Percentiles rank a stretch among this genome's conserved stretches.
Evolutionary conservation across 2,888 invertebrate species (phyloP).

Genomic region (Heteropelma amictum): DNA sequence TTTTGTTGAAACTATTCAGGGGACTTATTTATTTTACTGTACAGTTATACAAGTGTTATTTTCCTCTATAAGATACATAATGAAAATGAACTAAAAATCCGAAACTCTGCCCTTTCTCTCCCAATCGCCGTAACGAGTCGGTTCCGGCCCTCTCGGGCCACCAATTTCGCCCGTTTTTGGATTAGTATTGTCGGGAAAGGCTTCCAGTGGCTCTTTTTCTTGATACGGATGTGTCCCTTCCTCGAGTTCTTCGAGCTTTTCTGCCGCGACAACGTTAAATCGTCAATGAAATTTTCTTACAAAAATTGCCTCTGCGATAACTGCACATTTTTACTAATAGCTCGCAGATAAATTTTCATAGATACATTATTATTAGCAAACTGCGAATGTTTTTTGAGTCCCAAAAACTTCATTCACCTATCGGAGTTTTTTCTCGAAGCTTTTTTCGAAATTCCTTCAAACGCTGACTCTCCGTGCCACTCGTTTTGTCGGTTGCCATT

Average conservation of each 20-base stretch:
- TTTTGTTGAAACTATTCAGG: no score
- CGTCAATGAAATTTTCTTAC: not conserved
- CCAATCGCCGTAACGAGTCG: slow-evolving; percentile 99
- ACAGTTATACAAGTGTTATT: no score
- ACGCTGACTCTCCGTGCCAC: slow-evolving; percentile 78
- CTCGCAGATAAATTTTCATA: no score
- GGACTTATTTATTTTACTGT: no score
- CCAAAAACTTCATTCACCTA: slow-evolving; percentile 78
- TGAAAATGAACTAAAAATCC: slow-evolving; percentile 87
- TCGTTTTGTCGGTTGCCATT: slow-evolving; percentile 60
- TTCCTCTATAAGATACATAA: not conserved
- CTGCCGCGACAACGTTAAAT: slow-evolving; percentile 74
- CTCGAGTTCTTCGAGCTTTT: slow-evolving; percentile 87
- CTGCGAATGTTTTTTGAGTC: no score
- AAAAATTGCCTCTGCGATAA: no score
- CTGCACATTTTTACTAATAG: no score
- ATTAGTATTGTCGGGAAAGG: slow-evolving; percentile 93
- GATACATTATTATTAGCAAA: no score
- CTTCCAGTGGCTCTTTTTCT: slow-evolving; percentile 89
- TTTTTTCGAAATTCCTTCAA: slow-evolving; percentile 87
- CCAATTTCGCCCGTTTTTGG: slow-evolving; percentile 96
- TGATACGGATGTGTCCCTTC: slow-evolving; percentile 85
- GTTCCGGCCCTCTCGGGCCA: slow-evolving; percentile 98
- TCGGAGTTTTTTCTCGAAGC: slow-evolving; percentile 82
- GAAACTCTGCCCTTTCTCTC: slow-evolving; percentile 97